Conservation (phyloP, 2,113 vertebrate species). For the Lepisosteus oculatus region DNA sequence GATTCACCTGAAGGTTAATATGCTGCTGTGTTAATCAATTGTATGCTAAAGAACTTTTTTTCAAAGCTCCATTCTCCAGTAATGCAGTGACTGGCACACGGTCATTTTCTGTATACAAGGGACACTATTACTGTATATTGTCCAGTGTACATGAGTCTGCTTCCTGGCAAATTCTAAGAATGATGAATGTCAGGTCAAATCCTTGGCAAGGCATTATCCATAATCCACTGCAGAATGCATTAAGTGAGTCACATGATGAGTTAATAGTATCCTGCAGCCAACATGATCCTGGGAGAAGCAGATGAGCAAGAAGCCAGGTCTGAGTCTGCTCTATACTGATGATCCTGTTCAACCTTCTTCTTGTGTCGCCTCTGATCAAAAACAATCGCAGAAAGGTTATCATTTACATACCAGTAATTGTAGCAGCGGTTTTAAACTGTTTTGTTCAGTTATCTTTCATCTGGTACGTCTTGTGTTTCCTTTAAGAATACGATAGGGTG, state of each 20-base stretch:
- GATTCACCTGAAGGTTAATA: slow-evolving; percentile 58
- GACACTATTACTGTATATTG: no score
- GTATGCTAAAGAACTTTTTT: slow-evolving; percentile 26
- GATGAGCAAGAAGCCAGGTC: no score
- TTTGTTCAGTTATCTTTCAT: no score
- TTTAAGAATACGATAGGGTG: no score
- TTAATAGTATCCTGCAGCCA: neutral
- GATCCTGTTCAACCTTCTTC: no score
- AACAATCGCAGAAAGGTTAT: no score
- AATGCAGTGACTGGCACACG: slow-evolving; percentile 34
- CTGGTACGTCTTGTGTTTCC: no score
- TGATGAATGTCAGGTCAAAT: slow-evolving; percentile 27
- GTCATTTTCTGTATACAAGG: neutral
- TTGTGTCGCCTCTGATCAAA: no score
- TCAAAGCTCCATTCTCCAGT: slow-evolving; percentile 12
- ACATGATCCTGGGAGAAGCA: neutral
- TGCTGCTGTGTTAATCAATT: slow-evolving; percentile 64
- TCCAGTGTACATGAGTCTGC: neutral
- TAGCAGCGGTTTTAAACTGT: no score
- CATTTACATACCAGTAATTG: no score
- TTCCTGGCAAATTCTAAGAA: slow-evolving; percentile 9
- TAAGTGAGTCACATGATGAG: neutral
- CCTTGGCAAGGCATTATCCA: slow-evolving; percentile 1
- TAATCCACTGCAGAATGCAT: neutral
- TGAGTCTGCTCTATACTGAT: no score